phyloP scores from a whole-genome alignment of 2,113 vertebrate species.

The Salvelinus fontinalis region DNA sequence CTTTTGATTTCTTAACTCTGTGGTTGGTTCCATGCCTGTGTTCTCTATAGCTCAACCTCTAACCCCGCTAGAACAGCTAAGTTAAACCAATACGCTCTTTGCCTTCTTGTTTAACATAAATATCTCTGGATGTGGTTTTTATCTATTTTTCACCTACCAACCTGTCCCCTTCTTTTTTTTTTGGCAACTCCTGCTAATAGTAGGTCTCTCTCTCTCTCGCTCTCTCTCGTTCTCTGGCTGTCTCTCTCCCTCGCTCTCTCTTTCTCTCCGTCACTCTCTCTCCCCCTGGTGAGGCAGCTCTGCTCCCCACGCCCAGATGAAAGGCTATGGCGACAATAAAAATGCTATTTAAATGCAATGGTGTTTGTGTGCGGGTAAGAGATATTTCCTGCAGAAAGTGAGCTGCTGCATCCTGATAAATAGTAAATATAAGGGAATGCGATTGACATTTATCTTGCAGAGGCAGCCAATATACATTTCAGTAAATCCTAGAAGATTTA shows the following conservation, averaged over 20 bases:
- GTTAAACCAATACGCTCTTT: slow-evolving; percentile 56
- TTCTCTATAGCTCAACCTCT: slow-evolving; percentile 54
- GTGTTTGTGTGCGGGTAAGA: slow-evolving; percentile 79
- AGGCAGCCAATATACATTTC: slow-evolving; percentile 87
- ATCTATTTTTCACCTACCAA: slow-evolving; percentile 68
- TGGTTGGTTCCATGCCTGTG: slow-evolving; percentile 36
- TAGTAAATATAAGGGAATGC: slow-evolving; percentile 81
- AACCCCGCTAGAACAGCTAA: slow-evolving; percentile 51
- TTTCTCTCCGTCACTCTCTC: slow-evolving; percentile 13
- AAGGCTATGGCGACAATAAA: slow-evolving; percentile 79
- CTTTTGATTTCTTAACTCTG: background rate
- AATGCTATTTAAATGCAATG: slow-evolving; percentile 82
- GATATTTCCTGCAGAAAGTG: slow-evolving; percentile 78
- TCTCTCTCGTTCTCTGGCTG: slow-evolving; percentile 1
- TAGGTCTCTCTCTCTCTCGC: slow-evolving; percentile 20
- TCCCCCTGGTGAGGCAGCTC: slow-evolving; percentile 74
- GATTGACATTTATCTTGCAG: slow-evolving; percentile 84
- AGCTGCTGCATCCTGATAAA: slow-evolving; percentile 79
- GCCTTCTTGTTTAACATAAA: slow-evolving; percentile 61
- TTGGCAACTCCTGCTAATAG: slow-evolving; percentile 67
- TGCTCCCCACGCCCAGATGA: slow-evolving; percentile 73
- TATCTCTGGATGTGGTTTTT: slow-evolving; percentile 64
- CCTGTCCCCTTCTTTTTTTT: slow-evolving; percentile 57
- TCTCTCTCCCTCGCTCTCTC: slow-evolving; percentile 3
- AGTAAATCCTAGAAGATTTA: slow-evolving; percentile 83